These are phyloP conservation scores for Belonocnema kinseyi DNA, from an alignment of 1,140 invertebrate species.

Conservation along the genomic window DNA sequence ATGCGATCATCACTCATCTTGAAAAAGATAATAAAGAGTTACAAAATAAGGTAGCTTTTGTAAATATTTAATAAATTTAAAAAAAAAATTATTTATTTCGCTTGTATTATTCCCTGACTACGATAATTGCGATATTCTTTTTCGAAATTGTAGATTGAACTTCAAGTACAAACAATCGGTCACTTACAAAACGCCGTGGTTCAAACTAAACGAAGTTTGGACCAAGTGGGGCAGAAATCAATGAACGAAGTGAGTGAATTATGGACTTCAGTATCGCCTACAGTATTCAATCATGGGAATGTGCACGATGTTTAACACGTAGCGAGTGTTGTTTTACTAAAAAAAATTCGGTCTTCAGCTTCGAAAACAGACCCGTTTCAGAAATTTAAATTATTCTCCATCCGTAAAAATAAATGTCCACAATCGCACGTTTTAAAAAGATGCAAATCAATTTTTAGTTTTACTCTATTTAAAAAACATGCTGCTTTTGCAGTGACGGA, in stretches of 20 bases:
- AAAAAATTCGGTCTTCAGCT: constrained; percentile 22
- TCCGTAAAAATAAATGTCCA: background rate
- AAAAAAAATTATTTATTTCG: too few species aligned
- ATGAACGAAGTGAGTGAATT: constrained; percentile 70
- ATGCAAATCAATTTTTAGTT: constrained; percentile 14
- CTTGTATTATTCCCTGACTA: too few species aligned
- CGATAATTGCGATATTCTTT: background rate
- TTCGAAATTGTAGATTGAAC: constrained; percentile 62
- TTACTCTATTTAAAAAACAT: background rate
- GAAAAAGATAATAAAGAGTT: constrained; percentile 67
- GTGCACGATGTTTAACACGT: constrained; percentile 73
- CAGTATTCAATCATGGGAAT: constrained; percentile 67
- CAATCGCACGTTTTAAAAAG: constrained; percentile 22
- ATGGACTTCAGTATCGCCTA: constrained; percentile 66
- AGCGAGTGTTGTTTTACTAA: constrained; percentile 31
- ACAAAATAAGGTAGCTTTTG: constrained; percentile 60
- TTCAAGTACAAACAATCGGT: constrained; percentile 71
- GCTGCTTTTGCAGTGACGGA: background rate
- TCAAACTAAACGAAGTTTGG: constrained; percentile 68
- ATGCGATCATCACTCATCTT: constrained; percentile 56
- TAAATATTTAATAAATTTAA: background rate
- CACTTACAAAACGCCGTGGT: constrained; percentile 70
- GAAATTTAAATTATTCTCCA: background rate
- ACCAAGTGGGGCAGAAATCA: constrained; percentile 68
- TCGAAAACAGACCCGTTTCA: background rate